phyloP scores from a whole-genome alignment of 1,140 invertebrate species.

The Nasonia longicornis region DNA sequence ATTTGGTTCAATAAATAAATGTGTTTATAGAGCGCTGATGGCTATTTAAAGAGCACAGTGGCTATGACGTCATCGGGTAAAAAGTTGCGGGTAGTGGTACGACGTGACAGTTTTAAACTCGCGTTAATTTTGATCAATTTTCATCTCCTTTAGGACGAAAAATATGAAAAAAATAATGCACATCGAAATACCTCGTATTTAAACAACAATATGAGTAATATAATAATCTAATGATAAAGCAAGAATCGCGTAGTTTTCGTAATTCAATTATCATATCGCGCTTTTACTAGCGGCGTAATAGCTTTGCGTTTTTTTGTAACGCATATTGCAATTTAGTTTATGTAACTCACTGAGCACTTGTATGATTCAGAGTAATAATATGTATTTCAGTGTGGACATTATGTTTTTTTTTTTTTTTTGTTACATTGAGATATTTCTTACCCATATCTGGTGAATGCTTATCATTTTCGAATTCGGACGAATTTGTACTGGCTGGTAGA shows the following conservation, averaged over 20 bases:
- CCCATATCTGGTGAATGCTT: constrained; percentile 29
- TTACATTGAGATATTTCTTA: not conserved
- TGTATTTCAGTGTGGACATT: no score
- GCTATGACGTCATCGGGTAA: not conserved
- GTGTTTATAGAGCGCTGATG: not conserved
- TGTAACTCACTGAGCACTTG: not conserved
- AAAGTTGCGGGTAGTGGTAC: not conserved
- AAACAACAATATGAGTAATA: no score
- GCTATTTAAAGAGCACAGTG: not conserved
- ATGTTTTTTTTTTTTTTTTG: no score
- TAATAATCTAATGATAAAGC: not conserved
- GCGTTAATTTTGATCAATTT: not conserved
- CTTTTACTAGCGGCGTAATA: not conserved
- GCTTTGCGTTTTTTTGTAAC: not conserved
- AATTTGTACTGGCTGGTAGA: constrained; percentile 51
- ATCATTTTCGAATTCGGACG: constrained; percentile 22
- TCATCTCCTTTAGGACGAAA: not conserved
- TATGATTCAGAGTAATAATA: no score
- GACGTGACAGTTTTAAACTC: not conserved
- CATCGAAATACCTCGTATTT: no score
- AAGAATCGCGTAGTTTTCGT: not conserved
- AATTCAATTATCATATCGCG: not conserved
- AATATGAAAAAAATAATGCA: not conserved
- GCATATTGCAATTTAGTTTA: not conserved
- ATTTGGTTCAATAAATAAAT: not conserved